These are phyloP conservation scores for Cheilosia urbana DNA, from an alignment of 2,888 invertebrate species.

Conservation along the genomic window DNA sequence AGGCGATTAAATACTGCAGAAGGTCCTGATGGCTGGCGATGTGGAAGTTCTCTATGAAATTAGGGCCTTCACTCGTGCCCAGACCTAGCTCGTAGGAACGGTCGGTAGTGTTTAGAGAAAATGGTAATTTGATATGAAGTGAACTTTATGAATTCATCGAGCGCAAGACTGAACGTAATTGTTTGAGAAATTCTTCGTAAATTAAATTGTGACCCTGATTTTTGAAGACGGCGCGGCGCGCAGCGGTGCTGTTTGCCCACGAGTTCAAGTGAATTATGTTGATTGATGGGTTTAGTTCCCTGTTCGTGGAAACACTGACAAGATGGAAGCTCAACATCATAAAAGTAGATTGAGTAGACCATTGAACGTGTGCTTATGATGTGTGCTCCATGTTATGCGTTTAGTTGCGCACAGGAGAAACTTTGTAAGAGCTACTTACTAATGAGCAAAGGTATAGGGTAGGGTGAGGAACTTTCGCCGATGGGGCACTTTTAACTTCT, in stretches of 20 bases:
- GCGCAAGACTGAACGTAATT: constrained; percentile 43
- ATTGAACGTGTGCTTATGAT: too few species aligned
- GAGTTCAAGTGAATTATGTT: constrained; percentile 29
- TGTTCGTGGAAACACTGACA: constrained; percentile 4
- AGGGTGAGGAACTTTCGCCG: too few species aligned
- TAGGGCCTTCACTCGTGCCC: constrained; percentile 6
- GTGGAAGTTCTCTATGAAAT: constrained; percentile 7
- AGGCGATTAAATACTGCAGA: constrained; percentile 11
- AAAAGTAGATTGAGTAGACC: too few species aligned
- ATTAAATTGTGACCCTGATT: constrained; percentile 54
- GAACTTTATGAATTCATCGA: constrained; percentile 55
- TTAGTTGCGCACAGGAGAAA: too few species aligned
- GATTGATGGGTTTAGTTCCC: constrained; percentile 34
- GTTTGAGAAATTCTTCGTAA: constrained; percentile 23
- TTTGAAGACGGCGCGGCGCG: neutral
- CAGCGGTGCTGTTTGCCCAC: neutral
- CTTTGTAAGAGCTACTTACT: too few species aligned
- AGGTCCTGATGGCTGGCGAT: constrained; percentile 7
- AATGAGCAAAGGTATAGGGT: too few species aligned
- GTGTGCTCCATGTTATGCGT: too few species aligned
- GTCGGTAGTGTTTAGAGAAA: neutral
- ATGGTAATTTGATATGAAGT: constrained; percentile 52
- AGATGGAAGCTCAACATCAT: neutral
- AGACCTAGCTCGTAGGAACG: neutral
- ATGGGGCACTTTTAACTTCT: too few species aligned